These are phyloP conservation scores for Pelosia muscerda DNA, from an alignment of 2,888 invertebrate species.

Conservation along the genomic window DNA sequence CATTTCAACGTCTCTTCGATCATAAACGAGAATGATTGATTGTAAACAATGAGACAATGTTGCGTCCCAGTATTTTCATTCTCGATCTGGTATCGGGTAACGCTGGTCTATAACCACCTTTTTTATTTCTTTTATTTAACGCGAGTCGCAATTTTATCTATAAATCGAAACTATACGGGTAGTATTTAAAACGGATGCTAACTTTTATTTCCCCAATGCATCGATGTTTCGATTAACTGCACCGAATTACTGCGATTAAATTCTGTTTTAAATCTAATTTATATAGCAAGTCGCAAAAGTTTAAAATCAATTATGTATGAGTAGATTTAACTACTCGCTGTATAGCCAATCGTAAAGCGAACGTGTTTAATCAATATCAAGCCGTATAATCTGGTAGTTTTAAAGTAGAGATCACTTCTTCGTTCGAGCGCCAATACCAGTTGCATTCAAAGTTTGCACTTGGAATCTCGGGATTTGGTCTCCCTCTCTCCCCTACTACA, in stretches of 20 bases:
- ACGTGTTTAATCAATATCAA: neutral
- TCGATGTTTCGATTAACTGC: neutral
- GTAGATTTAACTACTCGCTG: conserved; percentile 1
- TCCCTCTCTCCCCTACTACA: neutral
- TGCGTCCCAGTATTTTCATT: neutral
- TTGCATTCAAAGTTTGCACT: neutral
- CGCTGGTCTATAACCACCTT: neutral
- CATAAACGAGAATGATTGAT: neutral
- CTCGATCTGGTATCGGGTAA: neutral
- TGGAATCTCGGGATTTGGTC: neutral
- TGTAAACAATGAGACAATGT: neutral
- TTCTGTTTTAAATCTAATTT: conserved; percentile 2
- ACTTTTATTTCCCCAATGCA: neutral
- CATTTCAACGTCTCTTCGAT: neutral
- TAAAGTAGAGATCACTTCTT: neutral
- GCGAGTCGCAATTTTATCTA: neutral
- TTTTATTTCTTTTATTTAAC: neutral
- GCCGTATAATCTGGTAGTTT: neutral
- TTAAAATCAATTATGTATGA: neutral
- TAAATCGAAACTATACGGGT: neutral
- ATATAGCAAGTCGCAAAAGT: neutral
- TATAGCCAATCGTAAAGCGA: neutral
- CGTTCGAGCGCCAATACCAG: neutral
- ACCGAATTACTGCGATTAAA: conserved; percentile 2
- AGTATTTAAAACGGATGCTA: neutral